Conservation (phyloP, 2,888 invertebrate species). For the Netelia virgata region DNA sequence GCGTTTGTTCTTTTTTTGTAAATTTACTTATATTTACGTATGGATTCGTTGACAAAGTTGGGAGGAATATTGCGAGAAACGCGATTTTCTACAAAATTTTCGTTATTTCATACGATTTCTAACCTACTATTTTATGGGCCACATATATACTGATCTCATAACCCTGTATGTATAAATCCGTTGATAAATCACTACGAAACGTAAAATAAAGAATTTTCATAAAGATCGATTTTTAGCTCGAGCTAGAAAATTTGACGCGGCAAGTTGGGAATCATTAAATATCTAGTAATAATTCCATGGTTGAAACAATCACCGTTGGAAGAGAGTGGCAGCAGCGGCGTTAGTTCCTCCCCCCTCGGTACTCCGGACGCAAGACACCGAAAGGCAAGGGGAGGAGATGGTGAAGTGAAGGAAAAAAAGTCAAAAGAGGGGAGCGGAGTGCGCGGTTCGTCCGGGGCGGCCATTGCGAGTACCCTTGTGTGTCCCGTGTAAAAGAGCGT, state of each 20-base stretch:
- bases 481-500: constrained; percentile 77
- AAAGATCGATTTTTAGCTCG: not conserved
- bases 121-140: too few species aligned
- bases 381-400: constrained; percentile 23
- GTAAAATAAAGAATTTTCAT: not conserved
- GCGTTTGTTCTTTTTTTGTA: not conserved
- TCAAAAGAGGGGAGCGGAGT: constrained; percentile 70
- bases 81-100: not conserved
- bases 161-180: not conserved
- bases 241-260: not conserved
- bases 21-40: not conserved
- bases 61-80: not conserved
- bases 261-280: not conserved
- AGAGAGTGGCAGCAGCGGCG: constrained; percentile 21
- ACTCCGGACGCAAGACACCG: constrained; percentile 26
- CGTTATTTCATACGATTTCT: too few species aligned
- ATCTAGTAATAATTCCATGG: not conserved
- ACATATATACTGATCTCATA: not conserved
- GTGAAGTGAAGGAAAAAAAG: constrained; percentile 26
- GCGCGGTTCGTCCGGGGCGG: constrained; percentile 80
- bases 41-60: not conserved
- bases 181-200: not conserved
- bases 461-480: constrained; percentile 79
- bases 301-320: not conserved
- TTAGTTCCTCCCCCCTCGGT: not conserved